Evolutionary conservation across 2,888 invertebrate genomes (phyloP), one percentile per base, ranked within the genome.

Genomic region (Urechis unicinctus): DNA sequence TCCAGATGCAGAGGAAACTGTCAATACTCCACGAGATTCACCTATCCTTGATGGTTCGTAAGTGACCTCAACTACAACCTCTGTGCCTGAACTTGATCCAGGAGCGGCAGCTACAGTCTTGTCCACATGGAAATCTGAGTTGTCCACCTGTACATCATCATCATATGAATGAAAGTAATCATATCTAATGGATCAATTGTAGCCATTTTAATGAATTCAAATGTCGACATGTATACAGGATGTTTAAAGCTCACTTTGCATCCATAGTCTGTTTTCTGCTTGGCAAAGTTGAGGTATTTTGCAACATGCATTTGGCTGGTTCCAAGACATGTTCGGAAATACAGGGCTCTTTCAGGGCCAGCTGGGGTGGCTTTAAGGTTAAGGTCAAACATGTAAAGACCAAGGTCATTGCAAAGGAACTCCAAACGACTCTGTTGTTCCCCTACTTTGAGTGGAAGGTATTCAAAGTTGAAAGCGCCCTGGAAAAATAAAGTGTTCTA

Each of bases 41-140:
- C 77, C 78, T 2, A 78, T 68, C 28, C 66, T 67, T n/a, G 74
- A 75, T 1, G 79, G 79, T 61, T 79, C 78, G 62, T 74, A 79
- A 2, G 67, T 68, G 29, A 78, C 73, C 49, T 78, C 78, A 0
- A 78, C 63, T 6, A 68, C 66, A 3, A 77, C 72, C 55, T 77
- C 77, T 24, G 75, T 76, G 25, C 77, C 78, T 17, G 72, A 71
- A 17, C 69, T 68, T 3, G 77, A 73, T 3, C 74, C 77, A 2
- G 78, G 76, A 24, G 76, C 75, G 3, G 78, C 78, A n/a, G 75
- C 67, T 2, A 79, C 68, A 4, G 70, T 68, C 57, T 75, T 74
- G 59, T 79, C 78, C 6, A 74, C 75, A 60, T 76, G 74, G 68
- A 78, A 79, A 56, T 78, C 75, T 6, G 65, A 46, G 57, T 73